Evolutionary conservation across 2,888 invertebrate genomes (phyloP).

Genomic region (Suillia variegata): DNA sequence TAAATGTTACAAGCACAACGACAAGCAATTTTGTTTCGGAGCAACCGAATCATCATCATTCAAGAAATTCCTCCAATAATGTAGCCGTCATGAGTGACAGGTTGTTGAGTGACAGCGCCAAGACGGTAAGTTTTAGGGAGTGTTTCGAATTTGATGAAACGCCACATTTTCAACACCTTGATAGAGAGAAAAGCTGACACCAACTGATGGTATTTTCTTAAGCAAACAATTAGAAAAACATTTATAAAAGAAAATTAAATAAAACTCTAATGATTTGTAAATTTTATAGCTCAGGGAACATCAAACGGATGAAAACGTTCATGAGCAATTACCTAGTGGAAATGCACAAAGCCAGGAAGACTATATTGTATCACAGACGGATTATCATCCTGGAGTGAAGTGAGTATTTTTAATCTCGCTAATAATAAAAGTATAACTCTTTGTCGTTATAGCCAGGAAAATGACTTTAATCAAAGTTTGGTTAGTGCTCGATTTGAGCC

Average conservation of each 20-base stretch:
- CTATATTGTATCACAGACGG: not conserved
- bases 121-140: conserved; percentile 50
- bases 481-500: not conserved
- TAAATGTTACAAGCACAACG: conserved; percentile 47
- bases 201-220: conserved; percentile 9
- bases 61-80: conserved; percentile 12
- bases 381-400: conserved; percentile 38
- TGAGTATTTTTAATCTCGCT: not conserved
- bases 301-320: not conserved
- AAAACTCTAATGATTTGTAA: not conserved
- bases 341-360: not conserved
- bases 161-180: conserved; percentile 30
- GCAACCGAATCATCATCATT: conserved; percentile 19
- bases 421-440: not conserved
- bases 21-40: conserved; percentile 36
- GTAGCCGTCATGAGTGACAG: conserved; percentile 12
- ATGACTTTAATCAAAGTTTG: not conserved
- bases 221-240: not conserved
- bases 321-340: not conserved
- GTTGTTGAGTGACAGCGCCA: conserved; percentile 33
- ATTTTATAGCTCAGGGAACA: conserved; percentile 28
- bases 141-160: conserved; percentile 41
- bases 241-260: no score
- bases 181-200: not conserved
- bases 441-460: not conserved